A percentile compares a stretch with the other conserved stretches of the same genome.
These are phyloP conservation scores for Triplophysa rosa DNA, from an alignment of 2,113 vertebrate species.

Conservation along the genomic window DNA sequence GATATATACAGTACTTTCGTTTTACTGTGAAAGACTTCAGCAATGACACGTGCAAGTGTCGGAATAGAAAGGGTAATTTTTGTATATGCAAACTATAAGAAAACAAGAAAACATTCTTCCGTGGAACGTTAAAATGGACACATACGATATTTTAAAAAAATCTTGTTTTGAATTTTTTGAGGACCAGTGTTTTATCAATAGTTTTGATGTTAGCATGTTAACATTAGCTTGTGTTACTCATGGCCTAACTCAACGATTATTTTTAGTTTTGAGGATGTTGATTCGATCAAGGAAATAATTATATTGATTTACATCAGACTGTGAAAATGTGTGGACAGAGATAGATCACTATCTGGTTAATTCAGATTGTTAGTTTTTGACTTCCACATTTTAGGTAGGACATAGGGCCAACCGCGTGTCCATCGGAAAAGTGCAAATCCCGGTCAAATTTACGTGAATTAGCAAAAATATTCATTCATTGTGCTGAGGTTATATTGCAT, in stretches of 20 bases:
- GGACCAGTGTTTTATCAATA: neutral
- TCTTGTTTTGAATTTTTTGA: neutral
- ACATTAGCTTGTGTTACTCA: neutral
- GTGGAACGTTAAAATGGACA: neutral
- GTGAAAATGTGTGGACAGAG: neutral
- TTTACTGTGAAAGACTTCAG: neutral
- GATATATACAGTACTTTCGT: neutral
- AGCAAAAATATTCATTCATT: neutral
- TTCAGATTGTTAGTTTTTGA: neutral
- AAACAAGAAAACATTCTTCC: neutral
- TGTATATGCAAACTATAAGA: neutral
- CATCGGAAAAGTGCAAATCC: neutral
- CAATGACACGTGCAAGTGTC: neutral
- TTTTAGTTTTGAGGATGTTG: neutral
- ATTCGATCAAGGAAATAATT: neutral
- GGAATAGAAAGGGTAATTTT: conserved; percentile 6
- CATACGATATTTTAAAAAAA: neutral
- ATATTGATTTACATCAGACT: neutral
- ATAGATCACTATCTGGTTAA: neutral
- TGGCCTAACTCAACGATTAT: neutral
- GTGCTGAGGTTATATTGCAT: neutral
- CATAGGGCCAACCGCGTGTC: neutral
- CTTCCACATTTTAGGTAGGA: neutral
- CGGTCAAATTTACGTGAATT: neutral
- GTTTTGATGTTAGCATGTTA: neutral